Conservation (phyloP, 1,140 invertebrate species). For the Potamilus streckersoni region DNA sequence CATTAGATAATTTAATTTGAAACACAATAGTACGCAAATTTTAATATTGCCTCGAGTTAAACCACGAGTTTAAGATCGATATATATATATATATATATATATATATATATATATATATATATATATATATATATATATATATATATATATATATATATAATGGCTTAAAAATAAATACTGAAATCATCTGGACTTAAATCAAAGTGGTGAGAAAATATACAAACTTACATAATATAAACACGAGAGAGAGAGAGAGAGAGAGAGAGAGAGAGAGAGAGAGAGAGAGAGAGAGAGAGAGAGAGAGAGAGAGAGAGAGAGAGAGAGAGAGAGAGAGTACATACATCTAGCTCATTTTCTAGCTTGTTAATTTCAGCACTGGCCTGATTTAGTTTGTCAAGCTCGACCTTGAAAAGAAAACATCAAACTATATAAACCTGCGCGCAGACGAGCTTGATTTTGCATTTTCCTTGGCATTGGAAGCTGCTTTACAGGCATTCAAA, state of each 20-base stretch:
- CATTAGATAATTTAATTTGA: no score
- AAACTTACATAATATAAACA: not conserved
- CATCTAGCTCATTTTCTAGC: conserved; percentile 92
- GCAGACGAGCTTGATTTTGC: no score
- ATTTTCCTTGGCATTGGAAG: no score
- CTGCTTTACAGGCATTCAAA: no score
- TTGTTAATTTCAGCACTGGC: conserved; percentile 94
- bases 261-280: conserved; percentile 7
- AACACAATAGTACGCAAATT: no score
- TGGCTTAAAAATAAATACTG: not conserved
- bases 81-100: no score
- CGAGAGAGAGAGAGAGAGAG: not conserved
- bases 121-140: no score
- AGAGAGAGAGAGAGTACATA: conserved; percentile 71
- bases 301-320: conserved; percentile 7
- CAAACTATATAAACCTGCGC: no score
- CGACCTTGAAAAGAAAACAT: conserved; percentile 35
- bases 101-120: no score
- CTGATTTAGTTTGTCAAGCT: conserved; percentile 89
- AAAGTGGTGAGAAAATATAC: not conserved
- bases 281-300: conserved; percentile 18
- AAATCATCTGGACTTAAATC: not conserved
- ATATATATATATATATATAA: no score
- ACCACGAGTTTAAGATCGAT: no score
- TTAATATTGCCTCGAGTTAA: no score